Percentiles rank a stretch among this genome's conserved stretches.
Conservation (phyloP, 2,888 invertebrate species). For the Pharmacophagus antenor region DNA sequence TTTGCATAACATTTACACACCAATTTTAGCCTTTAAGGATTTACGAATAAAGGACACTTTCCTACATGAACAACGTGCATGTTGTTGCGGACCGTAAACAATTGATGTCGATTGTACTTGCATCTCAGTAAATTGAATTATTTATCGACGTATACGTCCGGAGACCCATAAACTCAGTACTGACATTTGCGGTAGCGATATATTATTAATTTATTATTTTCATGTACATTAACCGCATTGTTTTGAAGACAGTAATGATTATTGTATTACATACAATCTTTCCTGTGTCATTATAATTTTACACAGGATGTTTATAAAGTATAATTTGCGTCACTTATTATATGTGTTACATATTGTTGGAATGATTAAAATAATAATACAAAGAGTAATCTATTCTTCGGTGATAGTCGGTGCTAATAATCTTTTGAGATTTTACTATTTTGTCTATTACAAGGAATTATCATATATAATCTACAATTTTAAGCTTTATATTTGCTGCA, state of each 20-base stretch:
- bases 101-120: constrained; percentile 30
- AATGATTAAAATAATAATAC: no score
- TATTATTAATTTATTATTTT: constrained; percentile 11
- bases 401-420: no score
- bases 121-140: constrained; percentile 33
- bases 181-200: constrained; percentile 28
- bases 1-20: constrained; percentile 13
- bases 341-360: no score
- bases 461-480: no score
- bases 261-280: background rate
- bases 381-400: no score
- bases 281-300: background rate
- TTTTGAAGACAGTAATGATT: background rate
- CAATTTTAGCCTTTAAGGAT: background rate
- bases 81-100: constrained; percentile 29
- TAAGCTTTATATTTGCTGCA: no score
- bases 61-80: background rate
- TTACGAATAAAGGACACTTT: constrained; percentile 3
- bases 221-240: background rate
- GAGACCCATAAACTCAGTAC: constrained; percentile 31
- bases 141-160: constrained; percentile 30
- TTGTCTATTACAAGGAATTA: no score
- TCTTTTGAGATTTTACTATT: no score
- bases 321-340: no score
- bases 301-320: background rate